Evolutionary conservation across 30 jellyfish, hydroid and myxozoan species (phyloP).

Genomic region (Aurelia aurita): DNA sequence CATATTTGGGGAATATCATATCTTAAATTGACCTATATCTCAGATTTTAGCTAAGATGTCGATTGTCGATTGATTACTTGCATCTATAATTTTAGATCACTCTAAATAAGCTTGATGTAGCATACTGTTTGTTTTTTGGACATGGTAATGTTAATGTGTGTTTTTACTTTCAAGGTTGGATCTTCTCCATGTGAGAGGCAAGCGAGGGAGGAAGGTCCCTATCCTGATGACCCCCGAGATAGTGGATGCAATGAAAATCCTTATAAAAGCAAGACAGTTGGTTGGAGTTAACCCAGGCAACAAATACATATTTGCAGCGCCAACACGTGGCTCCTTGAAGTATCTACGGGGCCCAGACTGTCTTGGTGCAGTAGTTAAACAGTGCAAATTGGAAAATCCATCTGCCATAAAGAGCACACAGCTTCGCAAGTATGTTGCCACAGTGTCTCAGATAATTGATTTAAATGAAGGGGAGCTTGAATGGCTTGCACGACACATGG

Average conservation of each 20-base stretch:
- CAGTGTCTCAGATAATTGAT: constrained; percentile 46
- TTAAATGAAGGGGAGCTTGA: constrained; percentile 31
- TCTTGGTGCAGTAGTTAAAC: constrained; percentile 32
- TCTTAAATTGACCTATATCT: too few species aligned
- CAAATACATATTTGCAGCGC: constrained; percentile 61
- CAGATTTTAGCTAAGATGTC: too few species aligned
- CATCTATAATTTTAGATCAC: neutral
- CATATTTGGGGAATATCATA: too few species aligned
- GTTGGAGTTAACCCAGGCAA: constrained; percentile 50
- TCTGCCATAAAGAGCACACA: constrained; percentile 39
- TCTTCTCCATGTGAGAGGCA: constrained; percentile 40
- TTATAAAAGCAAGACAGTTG: constrained; percentile 5
- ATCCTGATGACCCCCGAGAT: constrained; percentile 29
- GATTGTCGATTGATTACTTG: too few species aligned
- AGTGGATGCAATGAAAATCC: constrained; percentile 15
- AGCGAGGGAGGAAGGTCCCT: constrained; percentile 17
- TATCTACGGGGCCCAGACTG: constrained; percentile 67
- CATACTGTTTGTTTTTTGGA: neutral
- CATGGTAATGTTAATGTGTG: neutral
- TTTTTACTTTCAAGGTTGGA: constrained; percentile 14
- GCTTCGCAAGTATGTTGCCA: constrained; percentile 57
- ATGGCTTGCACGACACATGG: constrained; percentile 50
- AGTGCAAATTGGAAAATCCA: constrained; percentile 38
- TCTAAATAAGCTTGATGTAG: neutral
- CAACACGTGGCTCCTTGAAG: constrained; percentile 46